A percentile compares a stretch with the other conserved stretches of the same genome.
phyloP scores from a whole-genome alignment of 1,140 invertebrate species.

The Sitophilus oryzae region DNA sequence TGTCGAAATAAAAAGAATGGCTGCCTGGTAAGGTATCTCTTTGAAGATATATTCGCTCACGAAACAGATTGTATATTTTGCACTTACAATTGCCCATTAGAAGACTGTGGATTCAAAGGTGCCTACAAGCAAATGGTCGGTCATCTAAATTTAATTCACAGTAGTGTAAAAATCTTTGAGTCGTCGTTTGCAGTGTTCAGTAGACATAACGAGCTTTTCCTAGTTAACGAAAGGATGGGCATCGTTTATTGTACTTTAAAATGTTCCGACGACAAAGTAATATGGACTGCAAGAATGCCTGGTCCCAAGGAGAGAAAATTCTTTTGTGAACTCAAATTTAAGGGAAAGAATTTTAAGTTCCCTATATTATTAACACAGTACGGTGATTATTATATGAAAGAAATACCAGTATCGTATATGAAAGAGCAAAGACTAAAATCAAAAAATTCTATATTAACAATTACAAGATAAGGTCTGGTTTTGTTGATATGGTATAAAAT shows the following conservation, averaged over 20 bases:
- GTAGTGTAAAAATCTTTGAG: conserved; percentile 32
- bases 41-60: conserved; percentile 31
- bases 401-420: conserved; percentile 22
- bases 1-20: conserved; percentile 32
- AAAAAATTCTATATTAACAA: conserved; percentile 34
- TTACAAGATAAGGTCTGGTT: conserved; percentile 30
- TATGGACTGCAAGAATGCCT: conserved; percentile 32
- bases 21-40: conserved; percentile 28
- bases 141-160: conserved; percentile 34
- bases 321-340: conserved; percentile 35
- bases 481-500: too few species aligned
- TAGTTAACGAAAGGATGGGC: conserved; percentile 30
- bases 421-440: conserved; percentile 33
- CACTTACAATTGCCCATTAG: conserved; percentile 30
- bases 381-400: conserved; percentile 25
- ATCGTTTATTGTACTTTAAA: conserved; percentile 33
- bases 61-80: conserved; percentile 35
- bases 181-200: conserved; percentile 27
- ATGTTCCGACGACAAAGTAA: conserved; percentile 14
- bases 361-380: conserved; percentile 28
- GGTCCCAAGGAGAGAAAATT: conserved; percentile 33
- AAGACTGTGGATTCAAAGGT: conserved; percentile 27
- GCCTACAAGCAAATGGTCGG: conserved; percentile 24
- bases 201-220: conserved; percentile 30
- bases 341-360: conserved; percentile 27